phyloP scores from a whole-genome alignment of 2,113 vertebrate genomes.

The Donacobius atricapilla region DNA sequence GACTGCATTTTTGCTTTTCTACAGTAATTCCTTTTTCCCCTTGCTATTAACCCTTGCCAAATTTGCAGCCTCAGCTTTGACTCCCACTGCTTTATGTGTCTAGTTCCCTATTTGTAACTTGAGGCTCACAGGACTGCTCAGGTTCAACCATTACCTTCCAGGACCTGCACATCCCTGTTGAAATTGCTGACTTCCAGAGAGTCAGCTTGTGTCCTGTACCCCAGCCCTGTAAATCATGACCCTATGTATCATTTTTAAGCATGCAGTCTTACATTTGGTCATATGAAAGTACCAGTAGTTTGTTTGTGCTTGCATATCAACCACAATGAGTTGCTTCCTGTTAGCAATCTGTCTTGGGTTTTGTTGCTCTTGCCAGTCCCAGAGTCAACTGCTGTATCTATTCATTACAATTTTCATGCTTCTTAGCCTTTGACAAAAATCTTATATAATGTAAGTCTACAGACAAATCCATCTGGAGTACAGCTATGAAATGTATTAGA shows the following conservation, averaged over 20 bases:
- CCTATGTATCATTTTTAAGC: accelerated
- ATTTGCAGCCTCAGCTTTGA: background rate
- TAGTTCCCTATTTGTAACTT: background rate
- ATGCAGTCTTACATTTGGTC: background rate
- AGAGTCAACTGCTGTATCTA: background rate
- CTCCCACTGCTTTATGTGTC: background rate
- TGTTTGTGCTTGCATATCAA: background rate
- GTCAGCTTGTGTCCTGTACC: accelerated
- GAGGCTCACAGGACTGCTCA: background rate
- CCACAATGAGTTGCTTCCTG: background rate
- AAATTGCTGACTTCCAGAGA: background rate
- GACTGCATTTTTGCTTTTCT: background rate
- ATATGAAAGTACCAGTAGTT: background rate
- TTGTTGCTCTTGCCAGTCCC: background rate
- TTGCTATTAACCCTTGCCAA: background rate
- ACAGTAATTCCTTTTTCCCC: background rate
- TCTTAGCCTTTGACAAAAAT: background rate
- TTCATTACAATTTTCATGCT: background rate
- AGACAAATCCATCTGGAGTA: background rate
- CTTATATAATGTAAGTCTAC: background rate
- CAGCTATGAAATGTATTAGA: background rate
- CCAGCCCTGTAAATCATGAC: background rate
- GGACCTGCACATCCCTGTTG: background rate
- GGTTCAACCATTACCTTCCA: background rate
- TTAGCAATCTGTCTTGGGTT: background rate